Conservation (phyloP, 2,888 invertebrate genomes). For the Bibio marci region DNA sequence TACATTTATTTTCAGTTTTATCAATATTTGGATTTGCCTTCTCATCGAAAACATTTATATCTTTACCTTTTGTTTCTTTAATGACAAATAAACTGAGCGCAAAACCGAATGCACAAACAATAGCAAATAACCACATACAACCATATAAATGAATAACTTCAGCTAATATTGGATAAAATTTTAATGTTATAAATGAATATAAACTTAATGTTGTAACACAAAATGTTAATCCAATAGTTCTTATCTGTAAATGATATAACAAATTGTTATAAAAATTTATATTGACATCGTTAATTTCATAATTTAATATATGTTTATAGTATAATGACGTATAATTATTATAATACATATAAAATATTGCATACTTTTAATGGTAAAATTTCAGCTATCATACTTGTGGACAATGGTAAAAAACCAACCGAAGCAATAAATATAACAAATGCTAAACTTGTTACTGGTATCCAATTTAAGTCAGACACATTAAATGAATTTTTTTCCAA, state of each 20-base stretch:
- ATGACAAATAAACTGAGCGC: conserved; percentile 5
- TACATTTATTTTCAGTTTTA: too few species aligned
- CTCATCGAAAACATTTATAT: conserved; percentile 1
- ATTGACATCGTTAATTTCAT: neutral
- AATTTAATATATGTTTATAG: too few species aligned
- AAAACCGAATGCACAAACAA: conserved; percentile 5
- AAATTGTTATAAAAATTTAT: conserved; percentile 1
- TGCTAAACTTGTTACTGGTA: conserved; percentile 11
- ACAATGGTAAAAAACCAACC: conserved; percentile 9
- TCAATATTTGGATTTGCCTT: too few species aligned
- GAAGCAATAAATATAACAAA: conserved; percentile 9
- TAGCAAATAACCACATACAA: conserved; percentile 8
- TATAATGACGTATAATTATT: too few species aligned
- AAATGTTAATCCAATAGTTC: conserved; percentile 7
- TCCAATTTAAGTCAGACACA: conserved; percentile 8
- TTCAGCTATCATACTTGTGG: conserved; percentile 11
- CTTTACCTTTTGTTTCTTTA: conserved; percentile 9
- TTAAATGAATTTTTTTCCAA: conserved; percentile 2
- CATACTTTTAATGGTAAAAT: conserved; percentile 11
- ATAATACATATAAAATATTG: neutral
- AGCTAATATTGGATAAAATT: conserved; percentile 8
- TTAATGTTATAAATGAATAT: conserved; percentile 9
- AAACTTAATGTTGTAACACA: conserved; percentile 8
- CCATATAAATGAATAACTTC: conserved; percentile 6
- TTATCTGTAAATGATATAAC: conserved; percentile 8